Evolutionary conservation across 2,888 invertebrate species (phyloP), one percentile per base, ranked within the genome.

Genomic region (Andrena camellia): DNA sequence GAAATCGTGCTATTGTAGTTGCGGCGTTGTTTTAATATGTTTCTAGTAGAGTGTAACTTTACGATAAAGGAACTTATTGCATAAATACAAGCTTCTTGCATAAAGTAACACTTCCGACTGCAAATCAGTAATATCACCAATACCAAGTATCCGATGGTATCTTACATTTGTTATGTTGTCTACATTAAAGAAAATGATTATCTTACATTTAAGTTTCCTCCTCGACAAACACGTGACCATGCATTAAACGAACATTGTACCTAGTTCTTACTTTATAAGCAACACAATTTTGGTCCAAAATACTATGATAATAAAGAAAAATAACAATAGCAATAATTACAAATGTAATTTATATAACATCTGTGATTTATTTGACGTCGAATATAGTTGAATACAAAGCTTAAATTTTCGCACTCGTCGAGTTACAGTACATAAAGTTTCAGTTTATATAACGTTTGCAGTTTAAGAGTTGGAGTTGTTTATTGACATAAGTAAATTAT

Each of bases 1-100:
- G 59, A 57, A 84, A 71, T 77, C 78, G 66, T 76, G 62, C 75
- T 76, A 78, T 35, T 60, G 62, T 78, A 79, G 74, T 48, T 57
- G 62, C 63, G 74, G 78, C 42, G 29, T 69, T 77, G 57, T 84
- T 85, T 64, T 31, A 64, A 74, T 31, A 78, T 31, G 59, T 60
- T 48, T 52, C 52, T 52, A 20, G n/a, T 31, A 66, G 57, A 74
- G 66, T 72, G n/a, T 60, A 70, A 74, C 60, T 74, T 62, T 69
- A n/a, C 29, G 23, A 62, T 64, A 50, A 23, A 70, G n/a, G 42
- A 20, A 70, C 50, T 50, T 69, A 80, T 35, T 59, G 52, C 50
- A 69, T 60, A 74, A 70, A 54, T 70, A 74, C 63, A 67, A 72
- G 52, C 70, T 66, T 81, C 20, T 67, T 77, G 72, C 77, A 75